Conservation (phyloP, 2,113 vertebrate species). For the Puma concolor region DNA sequence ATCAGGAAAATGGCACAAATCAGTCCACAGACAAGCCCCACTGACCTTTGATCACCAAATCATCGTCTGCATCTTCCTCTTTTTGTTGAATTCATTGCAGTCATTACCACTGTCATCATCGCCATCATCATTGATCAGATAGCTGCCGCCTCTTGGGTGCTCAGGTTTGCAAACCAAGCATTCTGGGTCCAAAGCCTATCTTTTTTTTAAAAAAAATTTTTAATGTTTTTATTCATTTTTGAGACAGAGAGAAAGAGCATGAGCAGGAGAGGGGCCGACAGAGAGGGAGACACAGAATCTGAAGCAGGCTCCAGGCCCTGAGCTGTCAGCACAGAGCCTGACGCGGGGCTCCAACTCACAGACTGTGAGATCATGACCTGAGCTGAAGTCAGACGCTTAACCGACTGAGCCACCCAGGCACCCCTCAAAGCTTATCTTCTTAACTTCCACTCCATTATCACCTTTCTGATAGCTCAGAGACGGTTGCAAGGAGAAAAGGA, state of each 20-base stretch:
- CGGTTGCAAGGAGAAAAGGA: background rate
- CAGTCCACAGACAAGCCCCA: background rate
- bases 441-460: background rate
- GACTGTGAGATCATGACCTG: too few species aligned
- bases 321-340: too few species aligned
- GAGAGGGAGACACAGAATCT: too few species aligned
- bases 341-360: rapidly evolving
- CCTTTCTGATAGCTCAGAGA: background rate
- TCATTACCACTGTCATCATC: background rate
- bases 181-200: background rate
- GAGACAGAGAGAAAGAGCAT: too few species aligned
- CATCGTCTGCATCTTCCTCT: background rate
- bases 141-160: background rate
- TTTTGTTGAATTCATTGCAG: background rate
- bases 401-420: too few species aligned
- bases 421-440: background rate
- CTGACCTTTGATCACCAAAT: background rate
- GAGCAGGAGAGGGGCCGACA: too few species aligned
- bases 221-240: too few species aligned
- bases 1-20: background rate
- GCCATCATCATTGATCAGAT: background rate
- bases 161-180: background rate
- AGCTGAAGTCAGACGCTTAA: too few species aligned
- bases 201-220: too few species aligned
- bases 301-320: too few species aligned